A percentile compares a stretch with the other conserved stretches of the same genome.
phyloP scores from a whole-genome alignment of 2,888 invertebrate species.

The Spisula solida region DNA sequence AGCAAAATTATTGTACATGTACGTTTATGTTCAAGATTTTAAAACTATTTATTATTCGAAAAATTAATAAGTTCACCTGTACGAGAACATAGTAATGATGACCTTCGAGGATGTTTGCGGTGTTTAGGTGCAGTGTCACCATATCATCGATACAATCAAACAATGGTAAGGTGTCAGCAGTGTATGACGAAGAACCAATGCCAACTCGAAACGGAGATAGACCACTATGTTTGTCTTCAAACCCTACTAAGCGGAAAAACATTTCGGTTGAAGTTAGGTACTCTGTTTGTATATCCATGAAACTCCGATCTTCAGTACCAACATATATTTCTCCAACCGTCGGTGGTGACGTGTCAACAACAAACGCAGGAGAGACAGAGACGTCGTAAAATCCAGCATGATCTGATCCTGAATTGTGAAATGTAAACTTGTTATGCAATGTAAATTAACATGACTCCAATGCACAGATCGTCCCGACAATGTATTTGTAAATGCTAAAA shows the following conservation, averaged over 20 bases:
- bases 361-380: neutral
- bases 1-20: too few species aligned
- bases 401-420: constrained; percentile 9
- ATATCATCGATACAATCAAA: neutral
- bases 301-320: neutral
- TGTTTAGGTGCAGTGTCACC: neutral
- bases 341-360: constrained; percentile 44
- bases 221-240: constrained; percentile 38
- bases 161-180: constrained; percentile 11
- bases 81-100: constrained; percentile 3
- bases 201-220: constrained; percentile 25
- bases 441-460: too few species aligned
- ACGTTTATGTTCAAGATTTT: too few species aligned
- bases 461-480: too few species aligned
- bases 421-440: too few species aligned
- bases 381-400: constrained; percentile 13
- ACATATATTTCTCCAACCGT: neutral
- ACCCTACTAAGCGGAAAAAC: neutral
- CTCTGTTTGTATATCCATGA: neutral
- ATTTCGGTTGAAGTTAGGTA: neutral
- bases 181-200: neutral
- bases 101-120: neutral
- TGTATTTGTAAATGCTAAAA: too few species aligned
- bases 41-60: too few species aligned
- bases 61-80: neutral